A percentile compares a stretch with the other conserved stretches of the same genome.
These are phyloP conservation scores for Stercorarius parasiticus DNA, from an alignment of 2,113 vertebrate species.

Conservation along the genomic window DNA sequence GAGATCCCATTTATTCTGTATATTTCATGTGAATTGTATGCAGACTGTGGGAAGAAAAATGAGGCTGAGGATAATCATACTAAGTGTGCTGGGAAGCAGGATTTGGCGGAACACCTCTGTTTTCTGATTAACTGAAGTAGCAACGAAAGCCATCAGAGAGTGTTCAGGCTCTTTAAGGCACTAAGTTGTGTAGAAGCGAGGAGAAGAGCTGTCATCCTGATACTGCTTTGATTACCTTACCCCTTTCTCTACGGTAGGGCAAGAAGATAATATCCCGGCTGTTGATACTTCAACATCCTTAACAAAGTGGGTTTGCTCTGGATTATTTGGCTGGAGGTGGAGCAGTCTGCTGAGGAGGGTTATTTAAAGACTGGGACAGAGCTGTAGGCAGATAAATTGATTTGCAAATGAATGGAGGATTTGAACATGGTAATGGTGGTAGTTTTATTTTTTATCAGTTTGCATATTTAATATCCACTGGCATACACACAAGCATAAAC, in stretches of 20 bases:
- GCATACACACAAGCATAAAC: not conserved
- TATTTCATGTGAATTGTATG: not conserved
- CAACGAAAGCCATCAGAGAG: not conserved
- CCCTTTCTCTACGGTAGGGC: not conserved
- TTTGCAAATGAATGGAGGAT: conserved; percentile 43
- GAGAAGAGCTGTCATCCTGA: not conserved
- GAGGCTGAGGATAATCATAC: conserved; percentile 27
- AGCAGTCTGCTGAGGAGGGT: conserved; percentile 49
- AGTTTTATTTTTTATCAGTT: conserved; percentile 51
- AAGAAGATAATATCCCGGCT: conserved; percentile 5
- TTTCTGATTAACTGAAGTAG: conserved; percentile 15
- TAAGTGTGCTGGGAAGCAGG: conserved; percentile 28
- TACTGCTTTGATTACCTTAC: not conserved
- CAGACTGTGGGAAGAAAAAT: conserved; percentile 45
- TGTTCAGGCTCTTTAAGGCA: not conserved
- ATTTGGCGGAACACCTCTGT: conserved; percentile 30
- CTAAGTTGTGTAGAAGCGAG: not conserved
- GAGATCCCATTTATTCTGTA: not conserved
- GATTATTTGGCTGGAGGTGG: conserved; percentile 51
- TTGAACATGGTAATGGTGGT: not conserved
- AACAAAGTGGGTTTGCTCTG: conserved; percentile 17
- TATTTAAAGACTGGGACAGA: conserved; percentile 54
- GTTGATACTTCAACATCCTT: conserved; percentile 11
- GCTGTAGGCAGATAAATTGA: conserved; percentile 49
- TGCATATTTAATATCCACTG: conserved; percentile 37